Evolutionary conservation across 2,888 invertebrate genomes (phyloP).

Genomic region (Ernsta delagoae): DNA sequence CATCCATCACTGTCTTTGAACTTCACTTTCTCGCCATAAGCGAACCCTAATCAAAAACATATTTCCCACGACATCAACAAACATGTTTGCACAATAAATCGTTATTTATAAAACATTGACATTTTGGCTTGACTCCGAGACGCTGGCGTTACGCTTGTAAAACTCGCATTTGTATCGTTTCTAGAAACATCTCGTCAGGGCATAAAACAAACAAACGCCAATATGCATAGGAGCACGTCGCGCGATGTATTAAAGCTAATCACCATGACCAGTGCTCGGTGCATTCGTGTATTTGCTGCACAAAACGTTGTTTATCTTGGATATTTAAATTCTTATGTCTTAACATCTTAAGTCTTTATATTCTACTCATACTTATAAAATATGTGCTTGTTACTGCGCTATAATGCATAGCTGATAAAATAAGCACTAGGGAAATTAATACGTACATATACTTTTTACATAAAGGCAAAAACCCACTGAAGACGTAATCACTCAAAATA

Average conservation of each 20-base stretch:
- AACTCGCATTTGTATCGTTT: constrained; percentile 30
- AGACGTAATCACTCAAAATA: no score
- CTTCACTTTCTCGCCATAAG: not conserved
- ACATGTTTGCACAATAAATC: constrained; percentile 33
- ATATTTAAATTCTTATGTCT: not conserved
- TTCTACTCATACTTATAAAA: not conserved
- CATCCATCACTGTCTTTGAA: not conserved
- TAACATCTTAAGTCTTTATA: no score
- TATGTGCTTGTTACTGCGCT: no score
- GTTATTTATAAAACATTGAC: constrained; percentile 38
- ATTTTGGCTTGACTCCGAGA: constrained; percentile 32
- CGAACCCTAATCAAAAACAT: constrained; percentile 23
- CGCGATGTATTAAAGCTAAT: constrained; percentile 20
- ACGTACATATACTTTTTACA: no score
- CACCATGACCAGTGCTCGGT: constrained; percentile 10
- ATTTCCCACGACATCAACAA: constrained; percentile 22
- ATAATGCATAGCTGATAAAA: no score
- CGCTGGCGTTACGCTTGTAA: constrained; percentile 22
- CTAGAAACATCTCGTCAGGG: constrained; percentile 27
- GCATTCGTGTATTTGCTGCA: not conserved
- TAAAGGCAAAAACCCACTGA: no score
- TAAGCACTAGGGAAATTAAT: no score
- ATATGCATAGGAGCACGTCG: constrained; percentile 12
- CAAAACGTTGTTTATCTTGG: not conserved
- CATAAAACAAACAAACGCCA: constrained; percentile 19